Percentiles rank a stretch among this genome's conserved stretches.
These are phyloP conservation scores for Helostoma temminkii DNA, from an alignment of 2,797 vertebrate genomes.

Conservation along the genomic window DNA sequence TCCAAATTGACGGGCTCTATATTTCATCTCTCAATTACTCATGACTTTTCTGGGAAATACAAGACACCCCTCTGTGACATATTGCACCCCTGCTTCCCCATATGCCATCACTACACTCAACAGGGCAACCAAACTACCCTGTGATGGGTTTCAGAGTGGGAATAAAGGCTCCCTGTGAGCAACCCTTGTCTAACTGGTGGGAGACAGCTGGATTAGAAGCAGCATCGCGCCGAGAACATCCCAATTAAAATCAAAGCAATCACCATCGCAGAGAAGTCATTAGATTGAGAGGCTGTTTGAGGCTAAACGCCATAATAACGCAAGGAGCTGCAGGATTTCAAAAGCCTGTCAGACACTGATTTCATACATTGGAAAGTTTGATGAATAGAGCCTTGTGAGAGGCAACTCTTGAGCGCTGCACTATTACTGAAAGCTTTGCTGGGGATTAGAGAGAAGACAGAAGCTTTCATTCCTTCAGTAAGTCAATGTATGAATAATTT, in stretches of 20 bases:
- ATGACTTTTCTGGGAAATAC: conserved; percentile 53
- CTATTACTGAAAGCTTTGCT: conserved; percentile 82
- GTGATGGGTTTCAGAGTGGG: conserved; percentile 55
- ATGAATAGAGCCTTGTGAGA: conserved; percentile 81
- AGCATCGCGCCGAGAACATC: conserved; percentile 68
- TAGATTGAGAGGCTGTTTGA: conserved; percentile 79
- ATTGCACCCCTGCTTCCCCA: conserved; percentile 26
- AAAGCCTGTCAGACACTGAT: conserved; percentile 80
- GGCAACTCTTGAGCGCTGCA: conserved; percentile 76
- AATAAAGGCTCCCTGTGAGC: conserved; percentile 63
- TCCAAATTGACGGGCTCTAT: conserved; percentile 55
- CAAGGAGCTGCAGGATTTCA: conserved; percentile 71
- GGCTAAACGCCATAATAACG: conserved; percentile 79
- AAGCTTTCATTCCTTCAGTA: conserved; percentile 78
- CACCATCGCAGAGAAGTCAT: conserved; percentile 73
- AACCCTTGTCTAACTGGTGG: conserved; percentile 71
- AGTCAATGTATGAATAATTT: conserved; percentile 83
- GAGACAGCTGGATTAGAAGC: conserved; percentile 79
- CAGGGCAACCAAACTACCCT: conserved; percentile 44
- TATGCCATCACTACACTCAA: conserved; percentile 47
- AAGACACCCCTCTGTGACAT: conserved; percentile 53
- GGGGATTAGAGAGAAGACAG: conserved; percentile 81
- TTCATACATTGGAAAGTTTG: conserved; percentile 82
- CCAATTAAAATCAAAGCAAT: conserved; percentile 85
- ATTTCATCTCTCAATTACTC: conserved; percentile 74